Conservation (phyloP, 2,888 invertebrate species). For the Leistus spinibarbis region DNA sequence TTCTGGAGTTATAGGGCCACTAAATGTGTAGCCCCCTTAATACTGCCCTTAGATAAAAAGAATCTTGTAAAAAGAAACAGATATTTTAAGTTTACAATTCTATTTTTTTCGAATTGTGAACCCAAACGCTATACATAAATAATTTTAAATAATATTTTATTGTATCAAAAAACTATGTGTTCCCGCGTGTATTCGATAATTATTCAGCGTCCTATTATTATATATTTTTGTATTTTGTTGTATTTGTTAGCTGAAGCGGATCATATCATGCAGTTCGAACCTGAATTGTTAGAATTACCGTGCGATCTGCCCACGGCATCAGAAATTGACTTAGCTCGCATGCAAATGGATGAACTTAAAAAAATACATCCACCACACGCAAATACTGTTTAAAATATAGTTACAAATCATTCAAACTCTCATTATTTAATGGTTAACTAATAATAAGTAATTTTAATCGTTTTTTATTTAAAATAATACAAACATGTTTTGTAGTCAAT, state of each 20-base stretch:
- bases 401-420: neutral
- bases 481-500: neutral
- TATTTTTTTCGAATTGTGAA: too few relatives aligned
- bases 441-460: neutral
- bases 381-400: slow-evolving; percentile 24
- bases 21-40: too few relatives aligned
- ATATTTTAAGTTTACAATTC: too few relatives aligned
- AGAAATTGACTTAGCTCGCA: slow-evolving; percentile 49
- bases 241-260: slow-evolving; percentile 69
- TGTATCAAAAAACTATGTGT: too few relatives aligned
- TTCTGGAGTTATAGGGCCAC: too few relatives aligned
- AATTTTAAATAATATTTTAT: too few relatives aligned
- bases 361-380: slow-evolving; percentile 47
- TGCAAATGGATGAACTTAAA: slow-evolving; percentile 50
- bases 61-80: too few relatives aligned
- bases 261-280: slow-evolving; percentile 77
- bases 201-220: too few relatives aligned
- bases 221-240: slow-evolving; percentile 41
- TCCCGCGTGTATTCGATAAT: too few relatives aligned
- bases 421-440: neutral
- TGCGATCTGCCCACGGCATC: slow-evolving; percentile 77
- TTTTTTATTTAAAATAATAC: neutral
- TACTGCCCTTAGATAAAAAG: too few relatives aligned
- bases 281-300: slow-evolving; percentile 71
- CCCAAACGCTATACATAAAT: too few relatives aligned